Evolutionary conservation across 1,140 invertebrate species (phyloP).

Genomic region (Drosophila baimaii): DNA sequence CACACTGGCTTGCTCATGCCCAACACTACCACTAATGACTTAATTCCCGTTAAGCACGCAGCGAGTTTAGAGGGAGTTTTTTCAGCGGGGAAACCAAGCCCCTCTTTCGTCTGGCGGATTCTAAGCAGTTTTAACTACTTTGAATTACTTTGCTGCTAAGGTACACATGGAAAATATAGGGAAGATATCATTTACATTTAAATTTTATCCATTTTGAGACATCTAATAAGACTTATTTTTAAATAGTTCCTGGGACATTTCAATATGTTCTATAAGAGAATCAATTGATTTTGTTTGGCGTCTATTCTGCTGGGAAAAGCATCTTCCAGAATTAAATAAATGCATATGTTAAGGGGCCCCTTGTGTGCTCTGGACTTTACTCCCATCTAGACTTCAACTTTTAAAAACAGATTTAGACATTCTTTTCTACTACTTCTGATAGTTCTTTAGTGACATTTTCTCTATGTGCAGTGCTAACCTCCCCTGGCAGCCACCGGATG

Average conservation of each 20-base stretch:
- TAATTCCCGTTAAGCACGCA: conserved; percentile 77
- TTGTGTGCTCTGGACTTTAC: too few species aligned
- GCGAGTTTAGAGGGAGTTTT: conserved; percentile 12
- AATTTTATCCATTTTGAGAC: background rate
- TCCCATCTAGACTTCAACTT: too few species aligned
- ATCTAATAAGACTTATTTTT: background rate
- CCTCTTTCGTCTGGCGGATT: conserved; percentile 19
- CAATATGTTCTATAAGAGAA: too few species aligned
- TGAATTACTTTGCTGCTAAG: conserved; percentile 2
- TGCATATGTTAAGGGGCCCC: too few species aligned
- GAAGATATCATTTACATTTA: too few species aligned
- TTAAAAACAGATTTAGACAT: background rate
- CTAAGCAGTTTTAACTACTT: conserved; percentile 57
- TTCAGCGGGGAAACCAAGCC: conserved; percentile 4
- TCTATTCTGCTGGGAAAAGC: too few species aligned
- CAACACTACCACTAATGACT: conserved; percentile 59
- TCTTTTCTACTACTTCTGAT: background rate
- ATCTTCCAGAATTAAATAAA: too few species aligned
- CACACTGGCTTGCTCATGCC: background rate
- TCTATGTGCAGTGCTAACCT: conserved; percentile 22
- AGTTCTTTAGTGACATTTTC: background rate
- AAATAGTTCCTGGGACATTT: too few species aligned
- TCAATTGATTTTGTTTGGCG: too few species aligned
- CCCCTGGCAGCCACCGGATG: conserved; percentile 62
- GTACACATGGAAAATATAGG: background rate